phyloP scores from a whole-genome alignment of 2,797 vertebrate species.

The Ambastaia sidthimunki region DNA sequence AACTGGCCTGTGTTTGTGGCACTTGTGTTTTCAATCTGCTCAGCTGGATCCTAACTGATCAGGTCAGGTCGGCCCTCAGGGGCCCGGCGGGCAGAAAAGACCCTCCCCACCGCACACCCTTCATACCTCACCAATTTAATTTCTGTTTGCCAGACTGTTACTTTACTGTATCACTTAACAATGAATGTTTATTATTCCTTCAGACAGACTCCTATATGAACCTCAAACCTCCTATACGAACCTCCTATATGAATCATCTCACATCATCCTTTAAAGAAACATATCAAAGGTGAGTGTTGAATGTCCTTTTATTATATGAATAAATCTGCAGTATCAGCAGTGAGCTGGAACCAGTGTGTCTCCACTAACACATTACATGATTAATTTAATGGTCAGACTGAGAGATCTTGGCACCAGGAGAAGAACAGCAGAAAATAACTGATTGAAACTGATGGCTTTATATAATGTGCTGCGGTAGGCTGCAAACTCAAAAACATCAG shows the following conservation, averaged over 20 bases:
- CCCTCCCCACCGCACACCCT: neutral
- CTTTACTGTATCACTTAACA: neutral
- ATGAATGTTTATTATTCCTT: neutral
- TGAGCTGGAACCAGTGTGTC: neutral
- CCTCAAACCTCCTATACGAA: neutral
- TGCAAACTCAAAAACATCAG: neutral
- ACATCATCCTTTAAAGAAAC: no score
- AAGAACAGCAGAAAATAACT: neutral
- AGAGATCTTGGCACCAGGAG: neutral
- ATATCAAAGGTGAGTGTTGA: neutral
- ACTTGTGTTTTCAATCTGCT: neutral
- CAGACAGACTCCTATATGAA: neutral
- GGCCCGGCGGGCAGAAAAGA: neutral
- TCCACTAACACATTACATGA: neutral
- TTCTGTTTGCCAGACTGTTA: neutral
- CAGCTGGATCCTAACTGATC: neutral
- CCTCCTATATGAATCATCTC: neutral
- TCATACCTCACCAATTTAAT: neutral
- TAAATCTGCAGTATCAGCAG: no score
- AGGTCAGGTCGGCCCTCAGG: neutral
- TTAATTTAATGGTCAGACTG: neutral
- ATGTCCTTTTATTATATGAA: no score
- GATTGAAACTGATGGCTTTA: neutral
- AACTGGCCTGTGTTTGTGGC: neutral
- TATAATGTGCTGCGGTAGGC: neutral